Evolutionary conservation across 2,113 vertebrate species (phyloP), one percentile per base, ranked within the genome.

Genomic region (Prunella fulvescens): DNA sequence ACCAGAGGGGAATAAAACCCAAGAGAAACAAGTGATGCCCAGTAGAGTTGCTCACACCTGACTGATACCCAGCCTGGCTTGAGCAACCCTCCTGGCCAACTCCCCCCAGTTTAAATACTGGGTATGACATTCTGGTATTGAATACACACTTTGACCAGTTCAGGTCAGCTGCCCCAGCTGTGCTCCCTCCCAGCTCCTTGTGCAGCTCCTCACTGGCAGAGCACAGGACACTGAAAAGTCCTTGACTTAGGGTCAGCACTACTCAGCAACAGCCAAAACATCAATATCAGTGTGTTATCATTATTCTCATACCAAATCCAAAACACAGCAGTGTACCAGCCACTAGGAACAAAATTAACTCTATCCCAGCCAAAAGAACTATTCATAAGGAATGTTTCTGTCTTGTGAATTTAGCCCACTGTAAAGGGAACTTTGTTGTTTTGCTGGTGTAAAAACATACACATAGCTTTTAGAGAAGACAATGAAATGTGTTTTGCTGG

Each of bases 401-500:
- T 44, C 28, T 17, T 73, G 18, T 73, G 58, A 93, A 40, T 60
- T 90, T 45, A 85, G 35, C 4, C 14, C 31, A 37, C 17, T 45
- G 18, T 86, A 72, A 88, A 86, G 42, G 50, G 31, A 24, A 66
- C 33, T 77, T 50, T 54, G 12, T 69, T 88, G 50, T 90, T 74
- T 77, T 65, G 45, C 50, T 86, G 71, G 45, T 92, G 54, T 82
- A 60, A 65, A 91, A 95, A 92, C n/a, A 35, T 54, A 12, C 42
- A 35, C 51, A 72, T 22, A 86, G 37, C 45, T 90, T 92, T 92
- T 69, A n/a, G 58, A 69, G 42, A 80, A 80, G 79, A 92, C 67
- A 94, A 70, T 62, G 54, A 82, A 94, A 95, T 66, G 62, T 86
- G 71, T 92, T 94, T 88, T 86, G 50, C 35, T 90, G 60, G 58